Conservation (phyloP, 2,888 invertebrate species). For the Seira musarum region DNA sequence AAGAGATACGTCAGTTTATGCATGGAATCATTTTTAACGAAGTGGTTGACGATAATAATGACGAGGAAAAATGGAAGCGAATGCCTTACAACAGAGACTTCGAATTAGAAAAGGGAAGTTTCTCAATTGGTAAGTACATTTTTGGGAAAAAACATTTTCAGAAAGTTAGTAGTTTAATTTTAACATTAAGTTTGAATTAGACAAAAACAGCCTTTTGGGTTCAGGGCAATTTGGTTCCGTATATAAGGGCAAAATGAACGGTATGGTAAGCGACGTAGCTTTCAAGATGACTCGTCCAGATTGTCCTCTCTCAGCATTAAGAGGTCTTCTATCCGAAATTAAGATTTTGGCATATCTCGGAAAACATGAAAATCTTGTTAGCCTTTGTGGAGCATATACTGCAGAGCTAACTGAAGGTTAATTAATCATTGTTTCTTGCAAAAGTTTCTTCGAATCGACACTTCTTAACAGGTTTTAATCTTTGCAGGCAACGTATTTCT, state of each 20-base stretch:
- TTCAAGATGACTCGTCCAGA: conserved; percentile 41
- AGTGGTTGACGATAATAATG: neutral
- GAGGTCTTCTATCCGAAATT: conserved; percentile 44
- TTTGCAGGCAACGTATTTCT: conserved; percentile 21
- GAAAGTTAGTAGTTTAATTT: no score
- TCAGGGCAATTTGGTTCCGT: conserved; percentile 39
- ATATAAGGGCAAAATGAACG: conserved; percentile 28
- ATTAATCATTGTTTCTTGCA: no score
- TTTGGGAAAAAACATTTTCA: neutral
- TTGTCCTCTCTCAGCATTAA: conserved; percentile 34
- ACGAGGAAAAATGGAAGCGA: conserved; percentile 17
- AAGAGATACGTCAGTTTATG: conserved; percentile 51
- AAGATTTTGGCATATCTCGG: conserved; percentile 52
- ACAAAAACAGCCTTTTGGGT: conserved; percentile 28
- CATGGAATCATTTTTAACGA: conserved; percentile 28
- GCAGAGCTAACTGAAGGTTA: neutral
- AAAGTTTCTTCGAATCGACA: no score
- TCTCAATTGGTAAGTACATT: conserved; percentile 44
- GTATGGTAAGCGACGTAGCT: conserved; percentile 26
- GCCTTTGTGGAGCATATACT: conserved; percentile 38
- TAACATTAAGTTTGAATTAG: conserved; percentile 14
- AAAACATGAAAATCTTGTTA: conserved; percentile 41
- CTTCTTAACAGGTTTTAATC: neutral
- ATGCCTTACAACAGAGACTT: conserved; percentile 45
- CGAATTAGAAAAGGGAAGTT: conserved; percentile 39